phyloP scores from a whole-genome alignment of 2,888 invertebrate genomes.

The Melanophora roralis region DNA sequence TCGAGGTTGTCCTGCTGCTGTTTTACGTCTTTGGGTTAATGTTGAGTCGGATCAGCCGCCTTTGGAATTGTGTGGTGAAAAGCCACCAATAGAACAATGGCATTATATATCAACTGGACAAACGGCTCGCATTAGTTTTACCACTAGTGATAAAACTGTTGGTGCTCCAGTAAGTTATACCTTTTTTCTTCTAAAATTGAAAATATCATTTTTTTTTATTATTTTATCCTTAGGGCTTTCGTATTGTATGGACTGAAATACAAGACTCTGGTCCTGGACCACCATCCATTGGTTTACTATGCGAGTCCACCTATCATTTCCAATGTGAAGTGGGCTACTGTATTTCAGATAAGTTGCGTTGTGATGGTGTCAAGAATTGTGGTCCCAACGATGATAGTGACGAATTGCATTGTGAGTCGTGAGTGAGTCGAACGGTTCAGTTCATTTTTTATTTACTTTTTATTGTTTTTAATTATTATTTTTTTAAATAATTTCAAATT shows the following conservation, averaged over 20 bases:
- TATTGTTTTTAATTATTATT: slow-evolving; percentile 62
- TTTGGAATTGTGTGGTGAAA: slow-evolving; percentile 93
- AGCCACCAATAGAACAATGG: slow-evolving; percentile 85
- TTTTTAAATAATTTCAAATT: slow-evolving; percentile 22
- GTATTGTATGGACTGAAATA: slow-evolving; percentile 96
- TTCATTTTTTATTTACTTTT: slow-evolving; percentile 75
- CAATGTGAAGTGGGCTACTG: slow-evolving; percentile 87
- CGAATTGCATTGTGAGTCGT: slow-evolving; percentile 79
- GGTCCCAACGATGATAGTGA: slow-evolving; percentile 78
- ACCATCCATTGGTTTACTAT: slow-evolving; percentile 76
- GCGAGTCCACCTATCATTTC: slow-evolving; percentile 82
- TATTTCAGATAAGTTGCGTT: slow-evolving; percentile 86
- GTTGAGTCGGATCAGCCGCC: slow-evolving; percentile 86
- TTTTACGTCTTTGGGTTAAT: slow-evolving; percentile 89
- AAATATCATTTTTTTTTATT: neutral
- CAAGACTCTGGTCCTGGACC: slow-evolving; percentile 80
- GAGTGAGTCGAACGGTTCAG: slow-evolving; percentile 79
- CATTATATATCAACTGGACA: slow-evolving; percentile 91
- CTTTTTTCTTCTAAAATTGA: neutral
- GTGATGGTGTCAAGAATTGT: slow-evolving; percentile 90
- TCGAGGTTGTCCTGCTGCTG: slow-evolving; percentile 94
- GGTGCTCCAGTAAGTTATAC: slow-evolving; percentile 82
- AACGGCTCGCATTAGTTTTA: slow-evolving; percentile 93
- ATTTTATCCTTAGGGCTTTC: slow-evolving; percentile 83
- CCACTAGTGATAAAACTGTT: slow-evolving; percentile 95